phyloP scores from a whole-genome alignment of 2,888 invertebrate species.

The Dynastes grantii region DNA sequence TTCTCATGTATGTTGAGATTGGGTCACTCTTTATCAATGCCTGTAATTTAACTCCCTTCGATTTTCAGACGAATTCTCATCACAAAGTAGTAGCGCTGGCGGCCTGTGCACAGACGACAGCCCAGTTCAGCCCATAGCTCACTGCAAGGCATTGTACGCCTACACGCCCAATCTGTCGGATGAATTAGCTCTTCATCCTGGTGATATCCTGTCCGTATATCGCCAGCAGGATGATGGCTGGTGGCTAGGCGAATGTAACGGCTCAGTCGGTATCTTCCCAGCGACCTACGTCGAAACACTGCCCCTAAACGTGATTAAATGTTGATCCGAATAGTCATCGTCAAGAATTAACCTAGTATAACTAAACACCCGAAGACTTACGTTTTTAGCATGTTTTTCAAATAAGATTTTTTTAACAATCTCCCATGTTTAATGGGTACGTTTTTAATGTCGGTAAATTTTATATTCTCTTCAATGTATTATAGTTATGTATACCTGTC shows the following conservation, averaged over 20 bases:
- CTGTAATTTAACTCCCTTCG: background rate
- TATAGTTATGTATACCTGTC: slow-evolving; percentile 24
- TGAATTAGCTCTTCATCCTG: slow-evolving; percentile 81
- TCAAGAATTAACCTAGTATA: background rate
- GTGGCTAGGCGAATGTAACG: slow-evolving; percentile 94
- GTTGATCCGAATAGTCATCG: slow-evolving; percentile 37
- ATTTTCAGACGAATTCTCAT: slow-evolving; percentile 84
- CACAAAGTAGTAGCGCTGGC: slow-evolving; percentile 75
- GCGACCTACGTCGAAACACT: slow-evolving; percentile 90
- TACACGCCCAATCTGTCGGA: slow-evolving; percentile 91
- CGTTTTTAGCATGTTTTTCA: slow-evolving; percentile 24
- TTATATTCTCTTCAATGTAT: slow-evolving; percentile 40
- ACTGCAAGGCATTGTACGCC: slow-evolving; percentile 89
- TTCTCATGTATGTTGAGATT: too few relatives aligned
- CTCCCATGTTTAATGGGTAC: slow-evolving; percentile 21
- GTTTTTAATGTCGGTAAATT: slow-evolving; percentile 36
- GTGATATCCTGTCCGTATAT: slow-evolving; percentile 90
- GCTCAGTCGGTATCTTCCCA: slow-evolving; percentile 92
- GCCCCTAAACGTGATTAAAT: slow-evolving; percentile 49
- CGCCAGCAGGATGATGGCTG: slow-evolving; percentile 94
- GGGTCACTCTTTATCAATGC: too few relatives aligned
- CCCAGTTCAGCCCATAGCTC: slow-evolving; percentile 76
- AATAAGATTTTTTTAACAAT: slow-evolving; percentile 30
- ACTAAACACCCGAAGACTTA: slow-evolving; percentile 34
- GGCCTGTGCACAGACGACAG: slow-evolving; percentile 64